Conservation (phyloP, 1,140 invertebrate species). For the Pseudoatta argentina region DNA sequence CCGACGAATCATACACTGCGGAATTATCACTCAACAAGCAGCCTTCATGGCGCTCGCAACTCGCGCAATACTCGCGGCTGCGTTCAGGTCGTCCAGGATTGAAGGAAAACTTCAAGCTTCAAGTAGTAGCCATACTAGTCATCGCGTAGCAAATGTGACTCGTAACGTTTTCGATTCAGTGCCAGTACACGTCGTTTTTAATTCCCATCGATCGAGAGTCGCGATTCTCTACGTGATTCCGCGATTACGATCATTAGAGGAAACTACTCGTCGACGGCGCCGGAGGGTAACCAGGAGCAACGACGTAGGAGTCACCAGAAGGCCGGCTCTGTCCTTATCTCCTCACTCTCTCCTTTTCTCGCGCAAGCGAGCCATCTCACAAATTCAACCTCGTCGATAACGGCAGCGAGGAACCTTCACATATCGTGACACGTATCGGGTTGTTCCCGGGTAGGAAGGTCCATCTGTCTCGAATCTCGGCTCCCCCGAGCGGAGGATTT, state of each 20-base stretch:
- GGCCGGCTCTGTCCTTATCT: slow-evolving; percentile 26
- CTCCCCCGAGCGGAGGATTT: slow-evolving; percentile 80
- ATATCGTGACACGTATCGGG: slow-evolving; percentile 59
- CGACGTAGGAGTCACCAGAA: slow-evolving; percentile 25
- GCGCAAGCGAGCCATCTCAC: not conserved
- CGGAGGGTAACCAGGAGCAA: not conserved
- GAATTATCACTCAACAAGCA: not conserved
- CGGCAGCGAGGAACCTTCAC: slow-evolving; percentile 33
- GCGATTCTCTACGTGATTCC: slow-evolving; percentile 10
- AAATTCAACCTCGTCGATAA: slow-evolving; percentile 36
- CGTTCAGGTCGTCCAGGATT: slow-evolving; percentile 64
- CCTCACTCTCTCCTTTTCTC: not conserved
- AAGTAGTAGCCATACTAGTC: slow-evolving; percentile 67
- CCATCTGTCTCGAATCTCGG: slow-evolving; percentile 80
- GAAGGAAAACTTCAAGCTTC: too few species aligned
- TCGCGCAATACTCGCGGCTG: slow-evolving; percentile 64
- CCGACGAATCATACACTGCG: not conserved
- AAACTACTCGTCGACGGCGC: not conserved
- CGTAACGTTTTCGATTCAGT: slow-evolving; percentile 60
- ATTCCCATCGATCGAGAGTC: not conserved
- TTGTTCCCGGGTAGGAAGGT: slow-evolving; percentile 74
- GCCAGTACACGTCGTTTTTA: slow-evolving; percentile 38
- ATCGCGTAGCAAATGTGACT: slow-evolving; percentile 59
- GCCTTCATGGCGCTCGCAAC: not conserved
- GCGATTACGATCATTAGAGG: not conserved